A percentile compares a stretch with the other conserved stretches of the same genome.
Evolutionary conservation across 1,140 invertebrate species (phyloP).

Genomic region (Grapholita molesta): DNA sequence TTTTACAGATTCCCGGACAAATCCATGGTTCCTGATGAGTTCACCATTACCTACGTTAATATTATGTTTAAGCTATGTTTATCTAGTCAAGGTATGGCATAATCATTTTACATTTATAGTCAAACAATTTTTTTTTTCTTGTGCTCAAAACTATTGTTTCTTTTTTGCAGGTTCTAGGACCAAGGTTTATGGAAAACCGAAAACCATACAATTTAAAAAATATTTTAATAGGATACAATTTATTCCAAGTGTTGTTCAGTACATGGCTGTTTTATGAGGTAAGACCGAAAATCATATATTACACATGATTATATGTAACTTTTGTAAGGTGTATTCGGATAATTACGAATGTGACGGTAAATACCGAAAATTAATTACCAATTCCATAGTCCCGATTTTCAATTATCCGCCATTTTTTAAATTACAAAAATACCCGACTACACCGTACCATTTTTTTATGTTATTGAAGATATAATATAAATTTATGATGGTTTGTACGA

Average conservation of each 20-base stretch:
- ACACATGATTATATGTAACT: background rate
- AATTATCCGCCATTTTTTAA: too few relatives aligned
- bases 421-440: too few relatives aligned
- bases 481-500: background rate
- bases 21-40: slow-evolving; percentile 91
- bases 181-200: slow-evolving; percentile 92
- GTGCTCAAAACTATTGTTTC: slow-evolving; percentile 24
- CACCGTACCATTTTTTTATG: too few relatives aligned
- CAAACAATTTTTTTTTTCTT: background rate
- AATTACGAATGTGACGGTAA: too few relatives aligned
- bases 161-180: slow-evolving; percentile 84
- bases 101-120: background rate
- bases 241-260: slow-evolving; percentile 91
- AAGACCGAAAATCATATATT: slow-evolving; percentile 46
- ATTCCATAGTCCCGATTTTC: too few relatives aligned
- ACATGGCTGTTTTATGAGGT: slow-evolving; percentile 91
- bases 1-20: slow-evolving; percentile 87
- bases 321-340: too few relatives aligned
- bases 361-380: too few relatives aligned
- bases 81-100: slow-evolving; percentile 83
- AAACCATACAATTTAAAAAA: slow-evolving; percentile 90
- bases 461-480: background rate
- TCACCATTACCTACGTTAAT: slow-evolving; percentile 88
- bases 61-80: slow-evolving; percentile 88
- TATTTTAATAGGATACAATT: slow-evolving; percentile 91